phyloP scores from a whole-genome alignment of 2,113 vertebrate genomes.

The Arenaria interpres region DNA sequence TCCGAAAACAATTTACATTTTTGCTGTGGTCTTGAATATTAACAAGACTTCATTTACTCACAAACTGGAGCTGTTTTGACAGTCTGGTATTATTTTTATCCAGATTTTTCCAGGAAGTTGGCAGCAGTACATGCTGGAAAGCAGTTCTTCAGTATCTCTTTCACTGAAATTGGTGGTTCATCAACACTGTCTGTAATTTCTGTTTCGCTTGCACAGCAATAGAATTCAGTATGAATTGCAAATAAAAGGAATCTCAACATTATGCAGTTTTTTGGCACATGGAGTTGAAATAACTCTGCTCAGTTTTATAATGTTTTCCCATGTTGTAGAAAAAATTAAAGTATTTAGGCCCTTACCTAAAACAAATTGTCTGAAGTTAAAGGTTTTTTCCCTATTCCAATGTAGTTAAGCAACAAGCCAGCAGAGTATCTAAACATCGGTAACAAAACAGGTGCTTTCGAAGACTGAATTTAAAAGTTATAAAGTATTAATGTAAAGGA shows the following conservation, averaged over 20 bases:
- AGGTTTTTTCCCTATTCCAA: neutral
- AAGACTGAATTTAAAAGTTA: neutral
- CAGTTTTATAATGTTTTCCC: neutral
- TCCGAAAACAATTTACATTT: conserved; percentile 52
- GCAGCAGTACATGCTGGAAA: conserved; percentile 27
- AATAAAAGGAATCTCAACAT: conserved; percentile 45
- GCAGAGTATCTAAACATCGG: neutral
- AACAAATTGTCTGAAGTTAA: neutral
- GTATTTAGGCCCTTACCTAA: neutral
- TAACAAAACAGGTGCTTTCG: neutral
- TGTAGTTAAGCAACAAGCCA: neutral
- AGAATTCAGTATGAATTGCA: conserved; percentile 56
- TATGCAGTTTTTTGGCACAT: neutral
- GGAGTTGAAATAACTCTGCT: neutral
- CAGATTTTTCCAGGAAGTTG: conserved; percentile 56
- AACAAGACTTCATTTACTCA: conserved; percentile 26
- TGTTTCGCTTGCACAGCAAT: conserved; percentile 52
- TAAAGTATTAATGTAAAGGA: neutral
- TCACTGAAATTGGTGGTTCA: conserved; percentile 62
- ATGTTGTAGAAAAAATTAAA: neutral
- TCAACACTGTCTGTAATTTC: conserved; percentile 62
- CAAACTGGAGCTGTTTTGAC: conserved; percentile 43
- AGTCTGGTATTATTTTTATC: conserved; percentile 59
- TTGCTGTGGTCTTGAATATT: conserved; percentile 46
- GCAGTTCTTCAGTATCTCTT: conserved; percentile 50